Evolutionary conservation across 1,140 invertebrate species (phyloP).

Genomic region (Ridgeia piscesae): DNA sequence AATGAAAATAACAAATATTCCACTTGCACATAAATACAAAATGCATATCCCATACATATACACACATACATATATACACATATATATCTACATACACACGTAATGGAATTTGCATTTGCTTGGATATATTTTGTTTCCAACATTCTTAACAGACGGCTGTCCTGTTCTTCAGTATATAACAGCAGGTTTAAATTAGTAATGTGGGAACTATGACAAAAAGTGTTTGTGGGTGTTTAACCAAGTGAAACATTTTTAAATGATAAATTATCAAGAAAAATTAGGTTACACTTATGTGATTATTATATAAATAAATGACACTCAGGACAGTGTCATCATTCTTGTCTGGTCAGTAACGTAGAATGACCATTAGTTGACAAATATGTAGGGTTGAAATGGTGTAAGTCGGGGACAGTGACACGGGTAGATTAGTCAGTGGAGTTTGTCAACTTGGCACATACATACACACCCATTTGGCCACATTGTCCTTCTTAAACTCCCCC

Average conservation of each 20-base stretch:
- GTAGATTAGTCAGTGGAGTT: neutral
- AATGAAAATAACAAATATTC: too few species aligned
- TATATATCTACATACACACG: too few species aligned
- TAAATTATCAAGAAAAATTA: neutral
- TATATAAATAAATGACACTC: neutral
- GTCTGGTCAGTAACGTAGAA: neutral
- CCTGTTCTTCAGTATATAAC: too few species aligned
- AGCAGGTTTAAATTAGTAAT: too few species aligned
- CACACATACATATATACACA: too few species aligned
- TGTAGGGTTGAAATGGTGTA: neutral
- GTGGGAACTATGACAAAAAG: neutral
- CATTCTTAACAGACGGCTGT: too few species aligned
- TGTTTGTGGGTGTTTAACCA: neutral
- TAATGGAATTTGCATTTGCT: too few species aligned
- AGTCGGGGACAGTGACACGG: neutral
- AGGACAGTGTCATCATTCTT: neutral
- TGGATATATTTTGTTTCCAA: too few species aligned
- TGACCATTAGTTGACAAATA: neutral
- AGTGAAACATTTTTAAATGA: neutral
- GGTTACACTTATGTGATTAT: neutral
- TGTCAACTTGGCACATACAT: neutral
- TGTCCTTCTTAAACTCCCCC: neutral
- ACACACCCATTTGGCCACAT: neutral
- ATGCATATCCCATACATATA: too few species aligned
- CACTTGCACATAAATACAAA: too few species aligned